phyloP scores from a whole-genome alignment of 2,888 invertebrate genomes.

The Rhabditoides inermis region DNA sequence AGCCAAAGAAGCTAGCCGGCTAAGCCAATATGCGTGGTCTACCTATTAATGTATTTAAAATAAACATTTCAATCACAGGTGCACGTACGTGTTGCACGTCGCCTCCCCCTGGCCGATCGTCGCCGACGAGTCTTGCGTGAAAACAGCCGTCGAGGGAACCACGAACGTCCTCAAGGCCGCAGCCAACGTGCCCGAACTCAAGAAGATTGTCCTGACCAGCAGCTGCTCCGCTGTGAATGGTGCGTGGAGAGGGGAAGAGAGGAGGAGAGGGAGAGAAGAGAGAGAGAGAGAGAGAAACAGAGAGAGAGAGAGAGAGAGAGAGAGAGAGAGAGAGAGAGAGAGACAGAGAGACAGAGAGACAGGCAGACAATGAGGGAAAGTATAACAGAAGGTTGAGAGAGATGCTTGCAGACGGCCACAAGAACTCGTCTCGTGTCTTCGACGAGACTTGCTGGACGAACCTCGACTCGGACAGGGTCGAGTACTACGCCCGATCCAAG shows the following conservation, averaged over 20 bases:
- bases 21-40: no score
- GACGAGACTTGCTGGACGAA: constrained; percentile 34
- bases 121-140: constrained; percentile 43
- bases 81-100: constrained; percentile 30
- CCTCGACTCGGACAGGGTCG: constrained; percentile 12
- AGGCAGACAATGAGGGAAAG: no score
- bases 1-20: no score
- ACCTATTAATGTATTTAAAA: no score
- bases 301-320: no score
- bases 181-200: constrained; percentile 49
- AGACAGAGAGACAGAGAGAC: no score
- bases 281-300: no score
- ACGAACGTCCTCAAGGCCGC: constrained; percentile 56
- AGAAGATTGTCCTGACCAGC: constrained; percentile 58
- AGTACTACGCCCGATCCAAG: constrained; percentile 31
- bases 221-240: constrained; percentile 48
- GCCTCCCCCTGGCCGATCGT: constrained; percentile 37
- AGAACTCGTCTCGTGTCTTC: constrained; percentile 25
- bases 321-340: no score
- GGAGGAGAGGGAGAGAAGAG: no score
- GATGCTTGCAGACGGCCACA: constrained; percentile 34
- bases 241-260: constrained; percentile 1
- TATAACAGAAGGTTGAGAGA: no score
- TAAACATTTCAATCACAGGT: constrained; percentile 27
- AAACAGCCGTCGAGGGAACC: constrained; percentile 56